Conservation (phyloP, 2,888 invertebrate species). For the Luperina nickerlii region DNA sequence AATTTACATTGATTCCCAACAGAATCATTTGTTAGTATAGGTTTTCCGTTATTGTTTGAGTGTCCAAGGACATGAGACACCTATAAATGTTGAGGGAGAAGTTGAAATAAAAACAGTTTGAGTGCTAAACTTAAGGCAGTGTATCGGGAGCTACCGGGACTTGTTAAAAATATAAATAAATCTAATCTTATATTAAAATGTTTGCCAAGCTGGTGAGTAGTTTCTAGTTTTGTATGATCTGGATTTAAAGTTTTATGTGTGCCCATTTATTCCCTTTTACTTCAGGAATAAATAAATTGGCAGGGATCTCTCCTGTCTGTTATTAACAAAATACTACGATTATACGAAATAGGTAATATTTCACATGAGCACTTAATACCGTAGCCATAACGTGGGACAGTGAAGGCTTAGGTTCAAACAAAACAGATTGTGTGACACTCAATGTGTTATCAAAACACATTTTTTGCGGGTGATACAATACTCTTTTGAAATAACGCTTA, state of each 20-base stretch:
- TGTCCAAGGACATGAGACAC: constrained; percentile 81
- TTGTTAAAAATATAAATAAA: constrained; percentile 40
- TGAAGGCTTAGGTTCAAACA: background rate
- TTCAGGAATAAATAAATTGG: background rate
- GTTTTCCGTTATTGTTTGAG: constrained; percentile 85
- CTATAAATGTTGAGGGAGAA: constrained; percentile 84
- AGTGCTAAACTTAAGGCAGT: constrained; percentile 71
- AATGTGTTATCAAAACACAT: background rate
- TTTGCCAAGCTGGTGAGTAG: constrained; percentile 85
- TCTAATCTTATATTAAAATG: constrained; percentile 72
- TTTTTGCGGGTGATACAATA: background rate
- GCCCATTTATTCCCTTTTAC: no score
- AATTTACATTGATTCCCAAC: constrained; percentile 87
- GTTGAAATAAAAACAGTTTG: constrained; percentile 77
- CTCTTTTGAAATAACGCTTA: background rate
- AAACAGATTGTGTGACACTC: no score
- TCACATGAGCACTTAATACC: background rate
- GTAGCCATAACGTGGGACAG: background rate
- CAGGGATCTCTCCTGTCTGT: background rate
- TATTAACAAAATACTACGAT: background rate
- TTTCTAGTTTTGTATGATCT: background rate
- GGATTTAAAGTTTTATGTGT: background rate
- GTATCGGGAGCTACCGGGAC: constrained; percentile 64
- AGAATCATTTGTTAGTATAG: constrained; percentile 77
- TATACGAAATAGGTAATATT: background rate